These are phyloP conservation scores for Strigamia transsilvanica DNA, from an alignment of 2,888 invertebrate genomes.

Conservation along the genomic window DNA sequence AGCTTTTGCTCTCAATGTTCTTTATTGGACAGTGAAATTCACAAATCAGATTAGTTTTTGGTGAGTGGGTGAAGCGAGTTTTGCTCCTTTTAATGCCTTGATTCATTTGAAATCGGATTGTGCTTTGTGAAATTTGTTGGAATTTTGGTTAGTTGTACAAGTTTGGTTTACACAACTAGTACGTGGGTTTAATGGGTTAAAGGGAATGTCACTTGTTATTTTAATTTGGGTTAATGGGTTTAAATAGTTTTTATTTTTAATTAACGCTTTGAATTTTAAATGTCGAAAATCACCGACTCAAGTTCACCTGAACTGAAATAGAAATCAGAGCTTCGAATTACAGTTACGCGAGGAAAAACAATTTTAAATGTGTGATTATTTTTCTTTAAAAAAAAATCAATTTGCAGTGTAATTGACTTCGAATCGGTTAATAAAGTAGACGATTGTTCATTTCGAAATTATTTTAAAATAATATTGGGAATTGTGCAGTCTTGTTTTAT, in stretches of 20 bases:
- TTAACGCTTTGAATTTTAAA: background rate
- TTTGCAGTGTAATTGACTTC: background rate
- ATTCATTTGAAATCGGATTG: slow-evolving; percentile 1
- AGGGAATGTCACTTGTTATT: background rate
- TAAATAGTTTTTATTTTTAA: background rate
- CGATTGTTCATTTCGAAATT: too few relatives aligned
- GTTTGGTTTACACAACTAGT: too few relatives aligned
- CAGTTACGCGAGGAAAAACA: background rate
- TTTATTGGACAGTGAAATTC: slow-evolving; percentile 48
- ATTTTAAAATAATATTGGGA: too few relatives aligned
- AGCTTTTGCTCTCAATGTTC: slow-evolving; percentile 29
- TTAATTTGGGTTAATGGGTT: background rate
- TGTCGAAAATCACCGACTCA: background rate
- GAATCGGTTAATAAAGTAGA: too few relatives aligned
- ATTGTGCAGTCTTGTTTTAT: too few relatives aligned
- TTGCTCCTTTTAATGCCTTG: background rate
- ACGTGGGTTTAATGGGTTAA: too few relatives aligned
- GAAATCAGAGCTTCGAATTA: background rate
- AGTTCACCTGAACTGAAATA: background rate
- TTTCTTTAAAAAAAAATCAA: background rate
- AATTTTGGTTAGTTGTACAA: background rate
- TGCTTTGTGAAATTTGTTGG: slow-evolving; percentile 1
- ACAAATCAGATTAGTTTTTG: slow-evolving; percentile 37
- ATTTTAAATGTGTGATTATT: background rate
- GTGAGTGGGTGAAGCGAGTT: background rate